phyloP scores from a whole-genome alignment of 2,888 invertebrate species.

The Cryptophagus acutangulus region DNA sequence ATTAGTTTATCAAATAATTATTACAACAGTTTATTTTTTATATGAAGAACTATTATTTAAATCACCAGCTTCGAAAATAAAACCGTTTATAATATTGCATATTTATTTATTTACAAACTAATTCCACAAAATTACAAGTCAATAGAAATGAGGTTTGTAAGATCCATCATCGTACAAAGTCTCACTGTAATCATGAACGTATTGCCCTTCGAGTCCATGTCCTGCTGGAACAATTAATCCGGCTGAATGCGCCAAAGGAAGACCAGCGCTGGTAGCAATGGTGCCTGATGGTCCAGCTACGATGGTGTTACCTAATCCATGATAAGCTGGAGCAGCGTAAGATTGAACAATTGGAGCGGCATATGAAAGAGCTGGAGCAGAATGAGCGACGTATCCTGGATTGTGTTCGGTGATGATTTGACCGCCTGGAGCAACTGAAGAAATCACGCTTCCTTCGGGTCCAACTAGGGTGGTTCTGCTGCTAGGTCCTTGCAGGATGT shows the following conservation, averaged over 20 bases:
- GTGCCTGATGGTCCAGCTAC: conserved; percentile 19
- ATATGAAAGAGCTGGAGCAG: conserved; percentile 19
- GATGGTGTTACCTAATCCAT: conserved; percentile 1
- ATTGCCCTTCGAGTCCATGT: conserved; percentile 19
- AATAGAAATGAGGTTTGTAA: too few relatives aligned
- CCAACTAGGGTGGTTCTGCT: conserved; percentile 28
- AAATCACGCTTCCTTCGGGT: conserved; percentile 31
- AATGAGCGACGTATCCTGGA: conserved; percentile 21
- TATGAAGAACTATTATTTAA: too few relatives aligned
- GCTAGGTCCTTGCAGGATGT: conserved; percentile 30
- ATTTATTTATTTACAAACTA: too few relatives aligned
- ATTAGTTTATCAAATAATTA: too few relatives aligned
- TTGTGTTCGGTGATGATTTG: conserved; percentile 19
- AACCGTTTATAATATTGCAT: too few relatives aligned
- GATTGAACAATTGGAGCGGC: conserved; percentile 14
- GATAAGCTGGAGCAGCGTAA: conserved; percentile 11
- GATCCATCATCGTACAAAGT: conserved; percentile 29
- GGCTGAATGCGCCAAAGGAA: conserved; percentile 1
- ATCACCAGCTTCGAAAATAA: too few relatives aligned
- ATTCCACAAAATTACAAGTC: too few relatives aligned
- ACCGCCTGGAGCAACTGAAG: conserved; percentile 26
- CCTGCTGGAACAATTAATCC: conserved; percentile 8
- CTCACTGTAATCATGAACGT: conserved; percentile 25
- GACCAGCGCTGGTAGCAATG: too few relatives aligned
- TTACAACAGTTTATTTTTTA: too few relatives aligned